A percentile compares a stretch with the other conserved stretches of the same genome.
Conservation (phyloP, 2,888 invertebrate genomes). For the Drosophila borborema region DNA sequence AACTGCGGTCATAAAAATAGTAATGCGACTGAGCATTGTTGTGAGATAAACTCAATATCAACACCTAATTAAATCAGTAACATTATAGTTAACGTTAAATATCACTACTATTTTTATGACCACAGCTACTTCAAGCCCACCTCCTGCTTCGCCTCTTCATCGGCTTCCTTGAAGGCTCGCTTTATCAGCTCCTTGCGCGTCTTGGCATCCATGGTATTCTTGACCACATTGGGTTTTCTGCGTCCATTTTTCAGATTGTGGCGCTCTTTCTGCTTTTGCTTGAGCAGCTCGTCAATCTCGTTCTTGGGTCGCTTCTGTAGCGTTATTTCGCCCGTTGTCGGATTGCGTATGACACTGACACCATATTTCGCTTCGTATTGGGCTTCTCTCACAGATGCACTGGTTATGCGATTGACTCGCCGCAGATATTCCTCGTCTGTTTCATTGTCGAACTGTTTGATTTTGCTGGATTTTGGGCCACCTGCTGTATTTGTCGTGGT, state of each 20-base stretch:
- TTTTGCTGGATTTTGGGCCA: constrained; percentile 85
- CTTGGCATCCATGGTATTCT: constrained; percentile 71
- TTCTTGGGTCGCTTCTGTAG: constrained; percentile 86
- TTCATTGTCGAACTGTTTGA: constrained; percentile 88
- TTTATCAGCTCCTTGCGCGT: constrained; percentile 81
- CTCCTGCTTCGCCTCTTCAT: constrained; percentile 63
- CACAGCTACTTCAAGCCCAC: not conserved
- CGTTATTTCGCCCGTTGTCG: constrained; percentile 85
- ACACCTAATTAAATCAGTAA: no score
- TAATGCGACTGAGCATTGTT: no score
- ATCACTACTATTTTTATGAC: no score
- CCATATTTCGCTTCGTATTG: constrained; percentile 88
- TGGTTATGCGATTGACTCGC: constrained; percentile 88
- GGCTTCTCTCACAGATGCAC: constrained; percentile 87
- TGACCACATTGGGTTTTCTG: constrained; percentile 71
- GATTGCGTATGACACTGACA: constrained; percentile 87
- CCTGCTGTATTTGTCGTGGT: constrained; percentile 58
- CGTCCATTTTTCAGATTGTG: constrained; percentile 82
- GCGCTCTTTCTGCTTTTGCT: constrained; percentile 80
- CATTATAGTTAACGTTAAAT: no score
- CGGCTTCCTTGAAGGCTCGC: constrained; percentile 80
- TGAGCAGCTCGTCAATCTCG: constrained; percentile 86
- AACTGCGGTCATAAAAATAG: not conserved
- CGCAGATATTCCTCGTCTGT: constrained; percentile 87
- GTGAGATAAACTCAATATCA: no score